These are phyloP conservation scores for Drosophila aldrichi DNA, from an alignment of 2,888 invertebrate genomes.

Conservation along the genomic window DNA sequence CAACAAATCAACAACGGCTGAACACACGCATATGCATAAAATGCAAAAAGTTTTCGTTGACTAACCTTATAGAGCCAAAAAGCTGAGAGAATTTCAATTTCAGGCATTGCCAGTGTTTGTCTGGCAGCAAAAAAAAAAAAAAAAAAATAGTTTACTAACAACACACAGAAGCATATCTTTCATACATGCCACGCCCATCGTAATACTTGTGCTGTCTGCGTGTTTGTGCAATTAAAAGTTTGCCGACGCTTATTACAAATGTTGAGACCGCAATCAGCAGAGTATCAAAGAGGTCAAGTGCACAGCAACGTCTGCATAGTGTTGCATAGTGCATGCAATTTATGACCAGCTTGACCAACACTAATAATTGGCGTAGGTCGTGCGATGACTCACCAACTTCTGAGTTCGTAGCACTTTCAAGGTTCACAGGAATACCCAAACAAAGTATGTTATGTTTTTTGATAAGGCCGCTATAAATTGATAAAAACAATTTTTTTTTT, in stretches of 20 bases:
- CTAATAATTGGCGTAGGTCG: slow-evolving; percentile 61
- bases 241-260: slow-evolving; percentile 69
- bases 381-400: background rate
- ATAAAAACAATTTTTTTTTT: too few species aligned
- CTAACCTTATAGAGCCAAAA: slow-evolving; percentile 15
- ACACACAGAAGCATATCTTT: background rate
- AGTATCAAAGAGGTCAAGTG: slow-evolving; percentile 67
- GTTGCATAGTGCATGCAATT: slow-evolving; percentile 50
- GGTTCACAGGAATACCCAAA: too few species aligned
- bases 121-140: background rate
- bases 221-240: slow-evolving; percentile 73
- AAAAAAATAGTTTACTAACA: slow-evolving; percentile 29
- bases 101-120: slow-evolving; percentile 18
- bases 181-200: slow-evolving; percentile 16
- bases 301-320: slow-evolving; percentile 35
- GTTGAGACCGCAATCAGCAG: slow-evolving; percentile 67
- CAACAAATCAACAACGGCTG: slow-evolving; percentile 29
- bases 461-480: too few species aligned
- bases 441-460: too few species aligned
- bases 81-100: slow-evolving; percentile 66
- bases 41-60: slow-evolving; percentile 43
- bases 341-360: slow-evolving; percentile 32
- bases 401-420: too few species aligned
- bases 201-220: slow-evolving; percentile 25
- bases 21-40: slow-evolving; percentile 35